Conservation (phyloP, 2,113 vertebrate species). For the Theristicus caerulescens region DNA sequence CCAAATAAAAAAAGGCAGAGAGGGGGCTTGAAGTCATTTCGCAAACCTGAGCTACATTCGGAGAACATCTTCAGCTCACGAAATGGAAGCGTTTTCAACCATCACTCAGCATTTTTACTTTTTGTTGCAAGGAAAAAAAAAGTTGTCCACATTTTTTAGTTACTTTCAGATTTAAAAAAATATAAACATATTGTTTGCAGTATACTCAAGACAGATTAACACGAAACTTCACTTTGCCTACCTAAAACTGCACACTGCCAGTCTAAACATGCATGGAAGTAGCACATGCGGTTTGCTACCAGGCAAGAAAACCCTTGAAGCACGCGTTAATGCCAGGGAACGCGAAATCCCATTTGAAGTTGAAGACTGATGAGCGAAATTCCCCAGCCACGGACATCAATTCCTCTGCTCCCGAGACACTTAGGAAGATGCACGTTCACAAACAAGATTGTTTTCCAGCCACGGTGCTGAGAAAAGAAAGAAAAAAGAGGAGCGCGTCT, state of each 20-base stretch:
- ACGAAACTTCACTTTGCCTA: not conserved
- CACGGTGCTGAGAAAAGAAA: not conserved
- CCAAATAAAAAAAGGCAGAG: not conserved
- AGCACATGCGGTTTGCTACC: not conserved
- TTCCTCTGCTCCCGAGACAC: fast-evolving
- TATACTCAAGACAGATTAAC: not conserved
- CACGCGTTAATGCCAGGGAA: not conserved
- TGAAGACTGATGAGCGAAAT: not conserved
- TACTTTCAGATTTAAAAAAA: not conserved
- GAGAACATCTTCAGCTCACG: not conserved
- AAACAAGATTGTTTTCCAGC: not conserved
- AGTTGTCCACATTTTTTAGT: not conserved
- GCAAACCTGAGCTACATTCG: not conserved
- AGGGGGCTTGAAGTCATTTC: not conserved
- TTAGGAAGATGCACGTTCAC: not conserved
- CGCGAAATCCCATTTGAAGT: fast-evolving
- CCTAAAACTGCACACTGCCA: not conserved
- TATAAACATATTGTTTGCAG: not conserved
- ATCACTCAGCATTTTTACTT: not conserved
- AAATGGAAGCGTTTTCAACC: not conserved
- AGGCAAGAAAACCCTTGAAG: not conserved
- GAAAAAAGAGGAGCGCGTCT: fast-evolving
- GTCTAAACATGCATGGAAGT: not conserved
- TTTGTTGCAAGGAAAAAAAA: not conserved
- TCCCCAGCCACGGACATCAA: not conserved